Evolutionary conservation across 2,797 vertebrate species (phyloP).

Genomic region (Pachyuromys duprasi): DNA sequence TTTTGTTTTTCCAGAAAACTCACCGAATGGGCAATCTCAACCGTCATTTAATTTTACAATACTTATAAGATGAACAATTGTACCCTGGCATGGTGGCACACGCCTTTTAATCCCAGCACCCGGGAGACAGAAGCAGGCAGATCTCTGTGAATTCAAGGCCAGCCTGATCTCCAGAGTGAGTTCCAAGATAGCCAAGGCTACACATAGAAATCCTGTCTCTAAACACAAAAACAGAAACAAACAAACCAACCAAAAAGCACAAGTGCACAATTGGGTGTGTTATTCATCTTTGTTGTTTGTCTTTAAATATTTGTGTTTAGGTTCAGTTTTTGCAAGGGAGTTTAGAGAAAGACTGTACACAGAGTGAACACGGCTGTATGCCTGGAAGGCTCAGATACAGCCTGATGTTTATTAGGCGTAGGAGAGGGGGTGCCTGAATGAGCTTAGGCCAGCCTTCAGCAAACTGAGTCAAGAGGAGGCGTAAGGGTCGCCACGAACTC

Average conservation of each 20-base stretch:
- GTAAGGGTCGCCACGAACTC: neutral
- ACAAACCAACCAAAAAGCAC: neutral
- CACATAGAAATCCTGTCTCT: neutral
- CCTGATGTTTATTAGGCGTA: neutral
- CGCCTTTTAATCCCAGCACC: neutral
- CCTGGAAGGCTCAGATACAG: neutral
- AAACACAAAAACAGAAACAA: neutral
- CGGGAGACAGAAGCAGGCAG: neutral
- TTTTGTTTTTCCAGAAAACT: neutral
- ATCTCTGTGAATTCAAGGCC: neutral
- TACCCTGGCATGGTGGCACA: neutral
- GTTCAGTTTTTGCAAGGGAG: neutral
- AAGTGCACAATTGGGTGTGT: neutral
- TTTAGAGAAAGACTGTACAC: neutral
- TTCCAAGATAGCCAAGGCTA: neutral
- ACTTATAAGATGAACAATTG: neutral
- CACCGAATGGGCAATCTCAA: neutral
- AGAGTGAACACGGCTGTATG: neutral
- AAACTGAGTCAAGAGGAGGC: conserved; percentile 36
- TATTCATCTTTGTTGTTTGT: neutral
- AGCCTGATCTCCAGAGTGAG: neutral
- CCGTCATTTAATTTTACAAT: neutral
- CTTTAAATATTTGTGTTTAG: neutral
- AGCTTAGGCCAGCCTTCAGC: conserved; percentile 34
- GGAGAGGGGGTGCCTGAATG: conserved; percentile 20